A percentile compares a stretch with the other conserved stretches of the same genome.
Conservation (phyloP, 2,113 vertebrate genomes). For the Cyprinodon brontotheroides region DNA sequence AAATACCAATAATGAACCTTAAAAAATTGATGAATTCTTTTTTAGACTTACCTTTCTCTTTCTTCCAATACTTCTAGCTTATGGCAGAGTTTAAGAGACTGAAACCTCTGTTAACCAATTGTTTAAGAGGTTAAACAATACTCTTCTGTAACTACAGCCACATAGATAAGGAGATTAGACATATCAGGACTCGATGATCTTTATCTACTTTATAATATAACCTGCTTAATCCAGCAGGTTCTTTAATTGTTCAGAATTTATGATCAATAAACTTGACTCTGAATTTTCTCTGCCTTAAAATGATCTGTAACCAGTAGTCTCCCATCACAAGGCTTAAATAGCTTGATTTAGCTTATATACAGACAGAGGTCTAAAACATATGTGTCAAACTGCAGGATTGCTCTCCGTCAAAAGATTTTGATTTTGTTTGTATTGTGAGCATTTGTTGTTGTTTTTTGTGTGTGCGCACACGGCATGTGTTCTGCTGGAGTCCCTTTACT, state of each 20-base stretch:
- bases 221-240: not conserved
- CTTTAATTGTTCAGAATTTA: not conserved
- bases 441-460: not conserved
- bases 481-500: constrained; percentile 36
- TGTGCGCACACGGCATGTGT: not conserved
- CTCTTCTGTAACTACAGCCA: no score
- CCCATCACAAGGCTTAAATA: not conserved
- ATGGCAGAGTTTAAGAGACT: no score
- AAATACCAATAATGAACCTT: no score
- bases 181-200: no score
- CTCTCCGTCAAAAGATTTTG: not conserved
- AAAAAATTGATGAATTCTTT: no score
- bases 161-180: no score
- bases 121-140: no score
- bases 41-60: no score
- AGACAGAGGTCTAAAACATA: not conserved
- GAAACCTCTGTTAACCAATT: no score
- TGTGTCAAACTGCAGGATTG: not conserved
- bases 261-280: not conserved
- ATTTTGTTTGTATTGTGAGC: constrained; percentile 2
- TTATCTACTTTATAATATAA: not conserved
- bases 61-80: no score
- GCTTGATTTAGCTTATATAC: not conserved
- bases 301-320: not conserved
- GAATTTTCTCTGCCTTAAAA: no score